phyloP scores from a whole-genome alignment of 2,113 vertebrate genomes.

The Herpailurus yagouaroundi region DNA sequence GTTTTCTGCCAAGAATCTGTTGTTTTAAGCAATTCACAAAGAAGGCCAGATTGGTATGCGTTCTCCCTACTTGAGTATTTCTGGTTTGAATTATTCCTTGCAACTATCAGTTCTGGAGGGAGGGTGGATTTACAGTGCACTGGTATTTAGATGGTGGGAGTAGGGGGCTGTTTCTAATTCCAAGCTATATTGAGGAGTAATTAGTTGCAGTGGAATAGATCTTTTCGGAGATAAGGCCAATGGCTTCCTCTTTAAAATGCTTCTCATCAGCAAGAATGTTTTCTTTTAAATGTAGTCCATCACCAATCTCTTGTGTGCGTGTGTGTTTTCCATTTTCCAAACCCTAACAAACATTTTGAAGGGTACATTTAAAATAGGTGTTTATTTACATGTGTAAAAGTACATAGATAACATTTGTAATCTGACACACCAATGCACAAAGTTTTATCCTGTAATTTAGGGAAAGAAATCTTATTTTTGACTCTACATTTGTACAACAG shows the following conservation, averaged over 20 bases:
- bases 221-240: slow-evolving; percentile 33
- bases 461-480: background rate
- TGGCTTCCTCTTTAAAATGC: slow-evolving; percentile 36
- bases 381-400: background rate
- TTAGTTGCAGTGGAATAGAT: slow-evolving; percentile 37
- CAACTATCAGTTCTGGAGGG: slow-evolving; percentile 53
- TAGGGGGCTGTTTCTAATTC: slow-evolving; percentile 47
- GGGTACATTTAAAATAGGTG: background rate
- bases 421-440: background rate
- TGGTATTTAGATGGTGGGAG: slow-evolving; percentile 31
- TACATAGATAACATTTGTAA: background rate
- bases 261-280: slow-evolving; percentile 55
- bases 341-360: background rate
- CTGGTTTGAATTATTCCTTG: slow-evolving; percentile 78
- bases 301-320: background rate
- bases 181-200: slow-evolving; percentile 10
- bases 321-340: background rate
- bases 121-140: slow-evolving; percentile 68
- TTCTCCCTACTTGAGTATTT: slow-evolving; percentile 61
- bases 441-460: background rate
- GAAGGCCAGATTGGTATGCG: slow-evolving; percentile 9
- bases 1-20: slow-evolving; percentile 77
- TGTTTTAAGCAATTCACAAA: slow-evolving; percentile 76
- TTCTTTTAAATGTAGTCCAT: slow-evolving; percentile 20
- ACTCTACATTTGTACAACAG: background rate